Evolutionary conservation across 2,113 vertebrate species (phyloP).

Genomic region (Peromyscus polionotus): DNA sequence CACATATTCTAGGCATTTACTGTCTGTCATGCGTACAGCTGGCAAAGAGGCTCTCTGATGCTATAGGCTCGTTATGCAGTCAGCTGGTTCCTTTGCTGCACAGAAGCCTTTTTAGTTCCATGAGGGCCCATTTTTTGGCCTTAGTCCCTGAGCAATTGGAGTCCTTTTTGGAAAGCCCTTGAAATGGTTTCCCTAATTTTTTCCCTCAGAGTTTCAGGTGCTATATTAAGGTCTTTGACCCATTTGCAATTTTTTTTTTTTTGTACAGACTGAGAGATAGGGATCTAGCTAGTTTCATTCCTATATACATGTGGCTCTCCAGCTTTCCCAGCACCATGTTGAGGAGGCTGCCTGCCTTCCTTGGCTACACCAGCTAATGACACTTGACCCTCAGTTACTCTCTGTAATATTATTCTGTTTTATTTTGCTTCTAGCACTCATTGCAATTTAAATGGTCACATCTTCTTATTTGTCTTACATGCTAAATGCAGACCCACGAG

Average conservation of each 20-base stretch:
- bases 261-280: background rate
- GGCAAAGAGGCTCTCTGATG: background rate
- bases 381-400: background rate
- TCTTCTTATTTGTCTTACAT: conserved; percentile 33
- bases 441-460: background rate
- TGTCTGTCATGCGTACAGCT: background rate
- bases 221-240: background rate
- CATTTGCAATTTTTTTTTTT: background rate
- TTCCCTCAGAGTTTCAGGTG: background rate
- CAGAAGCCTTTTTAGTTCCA: background rate
- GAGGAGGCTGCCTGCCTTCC: background rate
- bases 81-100: background rate
- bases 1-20: background rate
- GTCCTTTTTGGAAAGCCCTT: background rate
- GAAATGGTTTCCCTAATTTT: background rate
- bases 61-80: background rate
- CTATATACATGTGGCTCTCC: background rate
- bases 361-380: background rate
- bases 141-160: background rate
- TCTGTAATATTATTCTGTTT: background rate
- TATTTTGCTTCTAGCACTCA: conserved; percentile 32
- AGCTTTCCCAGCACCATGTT: background rate
- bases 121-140: background rate
- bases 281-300: background rate
- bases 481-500: background rate